Percentiles rank a stretch among this genome's conserved stretches.
Evolutionary conservation across 2,797 vertebrate species (phyloP).

Genomic region (Cyclura pinguis): DNA sequence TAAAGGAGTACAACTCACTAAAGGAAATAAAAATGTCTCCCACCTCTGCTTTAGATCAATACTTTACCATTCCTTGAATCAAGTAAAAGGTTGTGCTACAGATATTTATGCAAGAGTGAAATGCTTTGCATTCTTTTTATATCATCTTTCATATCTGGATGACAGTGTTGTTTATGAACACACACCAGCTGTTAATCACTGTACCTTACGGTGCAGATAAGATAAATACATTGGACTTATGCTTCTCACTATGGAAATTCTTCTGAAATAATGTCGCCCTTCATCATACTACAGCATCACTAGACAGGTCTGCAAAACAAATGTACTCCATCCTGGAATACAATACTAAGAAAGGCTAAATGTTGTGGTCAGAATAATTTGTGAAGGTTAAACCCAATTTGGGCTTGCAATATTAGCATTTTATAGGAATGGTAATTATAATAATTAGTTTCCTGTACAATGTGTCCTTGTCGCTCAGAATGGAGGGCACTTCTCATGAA

Average conservation of each 20-base stretch:
- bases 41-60: background rate
- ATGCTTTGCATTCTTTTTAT: conserved; percentile 6
- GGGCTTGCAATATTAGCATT: background rate
- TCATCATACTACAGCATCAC: conserved; percentile 13
- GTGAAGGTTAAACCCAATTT: background rate
- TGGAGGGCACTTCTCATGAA: background rate
- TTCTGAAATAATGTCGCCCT: background rate
- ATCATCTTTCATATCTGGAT: conserved; percentile 28
- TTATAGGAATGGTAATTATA: background rate
- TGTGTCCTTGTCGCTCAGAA: background rate
- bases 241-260: conserved; percentile 2
- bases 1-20: no score
- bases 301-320: background rate
- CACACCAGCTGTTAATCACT: conserved; percentile 17
- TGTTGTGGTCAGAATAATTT: conserved; percentile 11
- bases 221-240: background rate
- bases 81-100: conserved; percentile 16
- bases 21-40: no score
- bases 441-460: background rate
- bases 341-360: background rate
- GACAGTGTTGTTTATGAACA: conserved; percentile 22
- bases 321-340: background rate
- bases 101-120: conserved; percentile 5
- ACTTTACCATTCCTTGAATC: background rate
- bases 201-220: background rate